Base-by-base conservation (phyloP, 1,140 invertebrate genomes). In the Tetragonula clypearis region DNA sequence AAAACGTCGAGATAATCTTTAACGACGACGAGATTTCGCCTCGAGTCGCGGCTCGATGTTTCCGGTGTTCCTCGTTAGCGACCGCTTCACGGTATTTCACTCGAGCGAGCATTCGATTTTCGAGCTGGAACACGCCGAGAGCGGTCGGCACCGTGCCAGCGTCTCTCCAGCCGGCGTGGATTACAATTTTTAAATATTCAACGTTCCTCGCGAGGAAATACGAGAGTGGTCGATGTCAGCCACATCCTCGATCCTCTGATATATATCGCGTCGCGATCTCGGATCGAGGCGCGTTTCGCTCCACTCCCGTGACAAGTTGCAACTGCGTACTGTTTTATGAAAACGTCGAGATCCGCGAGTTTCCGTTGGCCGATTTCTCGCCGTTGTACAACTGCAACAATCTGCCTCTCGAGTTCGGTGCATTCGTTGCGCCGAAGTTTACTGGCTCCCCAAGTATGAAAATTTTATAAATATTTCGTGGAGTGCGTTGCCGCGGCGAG, bases 131-230 rank as follows among this genome's bases (percentile, higher is more conserved):
- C 26, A n/a, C n/a, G 12, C 56, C n/a, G 79, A 53, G 80, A 17
- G n/a, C 19, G 41, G 41, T 49, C 41, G 75, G 82, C 76, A 73
- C 17, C 66, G 77, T 69, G 82, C 82, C 82, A 79, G 56, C 76
- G 49, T 60, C 41, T 62, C 49, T 68, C 19, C 23, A 23, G 55
- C 60, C 23, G 41, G 41, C 41, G 66, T 49, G 49, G 76, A 84
- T 84, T 84, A 84, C 82, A 79, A 84, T 84, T 79, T 84, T 84
- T 79, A 84, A 84, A 84, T 84, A 84, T 84, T 84, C 82, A 84
- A 84, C 82, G 76, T 62, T 35, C 26, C 26, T n/a, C 9, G 56
- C 49, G 66, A 72, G 76, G 30, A 79, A 35, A 84, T 79, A 79
- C 76, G 76, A 41, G 76, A n/a, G 8, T 49, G 76, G 56, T 72